Base-by-base conservation (phyloP, 2,797 vertebrate species). In the Clarias pachynema region DNA sequence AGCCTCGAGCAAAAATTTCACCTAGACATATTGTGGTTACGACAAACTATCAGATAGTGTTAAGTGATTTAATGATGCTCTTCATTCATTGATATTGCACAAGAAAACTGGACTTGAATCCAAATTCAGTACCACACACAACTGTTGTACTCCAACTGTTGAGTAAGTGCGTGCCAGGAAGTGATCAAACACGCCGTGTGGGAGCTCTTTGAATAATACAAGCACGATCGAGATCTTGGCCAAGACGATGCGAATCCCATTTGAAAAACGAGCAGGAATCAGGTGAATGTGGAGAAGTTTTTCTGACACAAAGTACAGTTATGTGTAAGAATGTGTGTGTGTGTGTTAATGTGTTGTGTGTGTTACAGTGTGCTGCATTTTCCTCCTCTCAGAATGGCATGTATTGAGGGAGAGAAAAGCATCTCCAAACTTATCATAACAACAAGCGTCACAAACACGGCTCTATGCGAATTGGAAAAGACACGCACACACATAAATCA, bases 401-500 rank as follows among this genome's bases (percentile, higher is more conserved):
- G 22, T 94, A 94, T 14, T 89, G 93, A 93, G 90, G 90, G 93
- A 93, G 90, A 89, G 90, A 91, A 40, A 73, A 49, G 14, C 40
- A 73, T 44, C 24, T 73, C 40, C 12, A 73, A n/a, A n/a, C 22
- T 72, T 40, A 44, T 70, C n/a, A 72, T 7, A 44, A 73, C 24
- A 73, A 34, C 24, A 40, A 26, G 40, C n/a, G 4, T 53, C 40
- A 73, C 70, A 73, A 53, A 73, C 37, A 53, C 26, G 3, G 40
- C 70, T 69, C 66, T 7, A 44, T n/a, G 18, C 22, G 66, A 69
- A 69, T 20, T 20, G 68, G 37, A 40, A 44, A 72, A 72, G 34
- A 72, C 20, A 44, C 4, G 1, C 22, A 14, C 37, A 72, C 22
- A n/a, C 84, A 65, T 94, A 91, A 93, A 93, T 94, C 91, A 90